Evolutionary conservation across 2,797 vertebrate species (phyloP).

Genomic region (Pygocentrus nattereri): DNA sequence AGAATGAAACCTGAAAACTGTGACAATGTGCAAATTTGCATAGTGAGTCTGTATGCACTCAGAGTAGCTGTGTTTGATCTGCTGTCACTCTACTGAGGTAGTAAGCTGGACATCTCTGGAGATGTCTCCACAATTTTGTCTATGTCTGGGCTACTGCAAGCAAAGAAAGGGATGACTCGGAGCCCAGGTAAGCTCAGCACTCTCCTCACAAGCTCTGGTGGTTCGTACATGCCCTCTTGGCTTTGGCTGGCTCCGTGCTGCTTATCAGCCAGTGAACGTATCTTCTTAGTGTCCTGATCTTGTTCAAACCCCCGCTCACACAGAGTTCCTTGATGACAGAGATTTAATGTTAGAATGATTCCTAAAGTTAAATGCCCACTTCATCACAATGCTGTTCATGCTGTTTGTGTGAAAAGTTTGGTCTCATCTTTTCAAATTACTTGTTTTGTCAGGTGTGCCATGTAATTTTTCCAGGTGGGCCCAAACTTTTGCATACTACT

Average conservation of each 20-base stretch:
- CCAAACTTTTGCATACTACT: no score
- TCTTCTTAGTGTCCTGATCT: conserved; percentile 28
- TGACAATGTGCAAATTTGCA: background rate
- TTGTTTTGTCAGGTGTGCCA: no score
- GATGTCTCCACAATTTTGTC: conserved; percentile 53
- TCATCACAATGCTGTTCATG: background rate
- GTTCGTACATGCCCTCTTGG: conserved; percentile 59
- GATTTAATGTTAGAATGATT: background rate
- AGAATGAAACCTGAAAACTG: background rate
- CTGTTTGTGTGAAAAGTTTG: no score
- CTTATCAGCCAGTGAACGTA: background rate
- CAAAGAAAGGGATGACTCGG: conserved; percentile 70
- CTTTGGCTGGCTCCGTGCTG: conserved; percentile 21
- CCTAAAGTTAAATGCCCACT: background rate
- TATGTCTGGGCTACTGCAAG: conserved; percentile 72
- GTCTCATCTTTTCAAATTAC: no score
- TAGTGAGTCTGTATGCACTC: background rate
- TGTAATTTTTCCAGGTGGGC: no score
- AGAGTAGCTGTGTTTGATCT: background rate
- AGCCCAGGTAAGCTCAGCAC: conserved; percentile 66
- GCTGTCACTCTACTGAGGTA: conserved; percentile 54
- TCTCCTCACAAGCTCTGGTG: conserved; percentile 62
- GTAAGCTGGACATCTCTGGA: conserved; percentile 72
- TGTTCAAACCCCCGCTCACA: conserved; percentile 79
- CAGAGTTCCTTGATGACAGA: conserved; percentile 72